Evolutionary conservation across 23 tunicate genomes (phyloP), one percentile per base, ranked within the genome.

Genomic region (Styela plicata): DNA sequence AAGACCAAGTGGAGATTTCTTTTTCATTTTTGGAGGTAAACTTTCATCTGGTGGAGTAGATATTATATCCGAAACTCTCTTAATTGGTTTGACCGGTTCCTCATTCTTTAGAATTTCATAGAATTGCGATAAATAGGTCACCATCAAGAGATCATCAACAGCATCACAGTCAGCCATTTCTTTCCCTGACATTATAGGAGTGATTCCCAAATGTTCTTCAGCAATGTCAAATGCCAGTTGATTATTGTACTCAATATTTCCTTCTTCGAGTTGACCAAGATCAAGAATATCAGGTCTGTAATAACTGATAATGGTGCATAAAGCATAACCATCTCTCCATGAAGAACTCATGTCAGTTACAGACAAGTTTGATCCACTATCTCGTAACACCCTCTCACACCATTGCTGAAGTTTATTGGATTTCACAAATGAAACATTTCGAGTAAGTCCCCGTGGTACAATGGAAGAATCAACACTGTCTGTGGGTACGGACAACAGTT

Each of bases 161-260:
- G 64, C 79, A n/a, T 73, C 73, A 31, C 77, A 37, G 2, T 37
- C 76, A 10, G 84, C 87, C 89, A 93, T 85, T 44, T 93, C 98
- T 36, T 83, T 84, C 7, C 98, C 98, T 13, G 98, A 89, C 93
- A 85, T 84, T 1, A 88, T 86, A 34, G 98, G 98, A 16, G 89
- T 84, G 20, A 93, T 85, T 3, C 93, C 93, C 17, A 93, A 82
- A 17, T 88, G 87, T 52, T 88, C 69, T 64, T 88, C 89, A 21
- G 98, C 98, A 13, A 71, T 69, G 69, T 93, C 98, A 70, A 93
- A 93, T 22, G 98, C 98, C 89, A 93, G 63, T 61, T 93, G 98
- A 77, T 93, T 93, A 70, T 88, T 93, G 34, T 16, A 30, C 75
- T 85, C 87, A 0, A 80, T 74, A 77, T 93, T 76, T 10, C 3